phyloP scores from a whole-genome alignment of 2,113 vertebrate species.

The Serranochromis macrocephalus region DNA sequence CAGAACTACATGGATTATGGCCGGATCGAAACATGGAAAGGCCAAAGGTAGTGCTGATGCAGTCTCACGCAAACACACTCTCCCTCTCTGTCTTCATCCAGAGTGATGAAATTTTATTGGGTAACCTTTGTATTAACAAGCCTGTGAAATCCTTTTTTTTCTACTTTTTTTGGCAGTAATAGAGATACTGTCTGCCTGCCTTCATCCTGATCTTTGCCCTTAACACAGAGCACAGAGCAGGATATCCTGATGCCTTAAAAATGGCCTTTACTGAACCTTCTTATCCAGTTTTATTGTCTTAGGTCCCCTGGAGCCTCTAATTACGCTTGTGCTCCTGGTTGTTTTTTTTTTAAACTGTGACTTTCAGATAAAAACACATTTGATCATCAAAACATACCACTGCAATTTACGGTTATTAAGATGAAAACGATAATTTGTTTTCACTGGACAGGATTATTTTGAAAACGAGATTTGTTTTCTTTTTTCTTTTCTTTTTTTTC shows the following conservation, averaged over 20 bases:
- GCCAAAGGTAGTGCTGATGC: constrained; percentile 74
- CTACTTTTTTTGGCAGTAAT: background rate
- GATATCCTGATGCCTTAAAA: background rate
- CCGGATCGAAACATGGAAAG: constrained; percentile 84
- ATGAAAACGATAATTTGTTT: background rate
- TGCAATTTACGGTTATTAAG: background rate
- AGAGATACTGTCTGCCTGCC: background rate
- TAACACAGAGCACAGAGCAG: background rate
- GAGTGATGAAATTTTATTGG: background rate
- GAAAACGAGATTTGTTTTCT: background rate
- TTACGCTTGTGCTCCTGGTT: background rate
- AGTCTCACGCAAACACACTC: background rate
- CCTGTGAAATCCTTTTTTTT: background rate
- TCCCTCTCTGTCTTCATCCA: background rate
- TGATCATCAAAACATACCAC: background rate
- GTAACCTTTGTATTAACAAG: background rate
- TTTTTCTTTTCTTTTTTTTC: background rate
- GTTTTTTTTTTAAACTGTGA: background rate
- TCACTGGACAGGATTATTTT: background rate
- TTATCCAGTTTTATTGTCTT: background rate
- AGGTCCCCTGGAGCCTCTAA: background rate
- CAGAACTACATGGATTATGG: constrained; percentile 83
- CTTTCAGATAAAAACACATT: constrained; percentile 7
- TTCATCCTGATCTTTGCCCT: background rate
- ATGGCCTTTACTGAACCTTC: background rate